Percentiles rank a stretch among this genome's conserved stretches.
These are phyloP conservation scores for Catharus bicknelli DNA, from an alignment of 2,113 vertebrate genomes.

Conservation along the genomic window DNA sequence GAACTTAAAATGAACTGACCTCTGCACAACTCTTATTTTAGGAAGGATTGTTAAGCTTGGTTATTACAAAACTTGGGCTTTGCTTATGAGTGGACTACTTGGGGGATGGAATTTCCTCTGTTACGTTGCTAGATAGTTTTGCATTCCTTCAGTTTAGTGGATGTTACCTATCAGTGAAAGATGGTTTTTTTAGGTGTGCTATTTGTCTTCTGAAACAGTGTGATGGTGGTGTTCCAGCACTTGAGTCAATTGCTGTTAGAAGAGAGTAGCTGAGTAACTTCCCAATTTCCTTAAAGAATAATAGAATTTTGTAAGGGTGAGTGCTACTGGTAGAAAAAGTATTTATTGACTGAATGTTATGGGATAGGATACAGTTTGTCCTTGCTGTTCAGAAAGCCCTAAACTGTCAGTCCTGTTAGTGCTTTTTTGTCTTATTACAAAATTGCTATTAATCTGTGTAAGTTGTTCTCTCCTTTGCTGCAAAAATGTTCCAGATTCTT, in stretches of 20 bases:
- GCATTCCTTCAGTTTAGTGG: neutral
- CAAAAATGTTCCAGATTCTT: neutral
- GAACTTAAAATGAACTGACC: neutral
- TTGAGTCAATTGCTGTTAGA: neutral
- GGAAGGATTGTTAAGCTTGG: neutral
- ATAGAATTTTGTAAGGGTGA: neutral
- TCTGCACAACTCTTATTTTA: neutral
- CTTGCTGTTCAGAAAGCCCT: neutral
- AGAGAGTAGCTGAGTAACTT: neutral
- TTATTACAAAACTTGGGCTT: neutral
- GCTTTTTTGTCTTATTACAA: neutral
- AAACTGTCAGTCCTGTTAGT: neutral
- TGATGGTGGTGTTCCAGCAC: neutral
- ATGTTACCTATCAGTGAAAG: neutral
- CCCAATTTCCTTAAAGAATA: neutral
- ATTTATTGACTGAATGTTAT: neutral
- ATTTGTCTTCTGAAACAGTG: neutral
- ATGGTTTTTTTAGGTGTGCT: neutral
- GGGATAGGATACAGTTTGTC: neutral
- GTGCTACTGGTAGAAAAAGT: neutral
- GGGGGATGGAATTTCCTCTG: neutral
- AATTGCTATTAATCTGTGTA: neutral
- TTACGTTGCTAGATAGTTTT: neutral
- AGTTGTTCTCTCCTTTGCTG: neutral
- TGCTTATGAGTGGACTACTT: neutral